These are phyloP conservation scores for Lineus longissimus DNA, from an alignment of 1,140 invertebrate genomes.

Conservation along the genomic window DNA sequence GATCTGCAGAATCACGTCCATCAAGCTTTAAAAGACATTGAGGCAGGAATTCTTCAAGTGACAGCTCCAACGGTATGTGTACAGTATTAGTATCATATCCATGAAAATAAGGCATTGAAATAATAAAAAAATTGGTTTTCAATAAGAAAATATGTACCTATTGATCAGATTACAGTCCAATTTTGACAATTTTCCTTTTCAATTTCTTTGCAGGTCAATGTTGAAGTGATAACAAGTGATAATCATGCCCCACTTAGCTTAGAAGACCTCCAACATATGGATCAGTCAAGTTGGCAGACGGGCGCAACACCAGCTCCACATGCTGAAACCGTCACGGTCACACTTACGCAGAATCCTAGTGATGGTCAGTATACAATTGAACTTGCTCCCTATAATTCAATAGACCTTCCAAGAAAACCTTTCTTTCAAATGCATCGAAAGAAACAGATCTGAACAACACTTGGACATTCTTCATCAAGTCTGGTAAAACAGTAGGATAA, in stretches of 20 bases:
- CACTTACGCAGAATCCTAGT: constrained; percentile 47
- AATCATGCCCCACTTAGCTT: not conserved
- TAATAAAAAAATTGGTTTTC: not conserved
- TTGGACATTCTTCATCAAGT: too few relatives aligned
- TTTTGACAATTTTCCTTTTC: constrained; percentile 3
- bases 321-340: constrained; percentile 50
- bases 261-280: constrained; percentile 4
- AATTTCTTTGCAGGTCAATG: constrained; percentile 32
- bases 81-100: not conserved
- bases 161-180: not conserved
- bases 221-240: constrained; percentile 30
- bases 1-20: constrained; percentile 54
- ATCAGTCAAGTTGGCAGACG: too few relatives aligned
- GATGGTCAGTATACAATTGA: constrained; percentile 30
- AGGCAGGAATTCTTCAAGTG: constrained; percentile 40
- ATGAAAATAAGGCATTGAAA: not conserved
- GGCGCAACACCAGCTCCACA: constrained; percentile 16
- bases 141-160: too few relatives aligned
- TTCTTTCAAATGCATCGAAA: too few relatives aligned
- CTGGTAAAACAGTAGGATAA: too few relatives aligned
- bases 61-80: constrained; percentile 33
- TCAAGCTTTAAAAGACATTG: constrained; percentile 50
- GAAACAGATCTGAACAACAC: too few relatives aligned
- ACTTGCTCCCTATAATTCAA: too few relatives aligned
- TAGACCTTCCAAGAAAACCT: too few relatives aligned